phyloP scores from a whole-genome alignment of 2,888 invertebrate species.

The Callinectes sapidus region DNA sequence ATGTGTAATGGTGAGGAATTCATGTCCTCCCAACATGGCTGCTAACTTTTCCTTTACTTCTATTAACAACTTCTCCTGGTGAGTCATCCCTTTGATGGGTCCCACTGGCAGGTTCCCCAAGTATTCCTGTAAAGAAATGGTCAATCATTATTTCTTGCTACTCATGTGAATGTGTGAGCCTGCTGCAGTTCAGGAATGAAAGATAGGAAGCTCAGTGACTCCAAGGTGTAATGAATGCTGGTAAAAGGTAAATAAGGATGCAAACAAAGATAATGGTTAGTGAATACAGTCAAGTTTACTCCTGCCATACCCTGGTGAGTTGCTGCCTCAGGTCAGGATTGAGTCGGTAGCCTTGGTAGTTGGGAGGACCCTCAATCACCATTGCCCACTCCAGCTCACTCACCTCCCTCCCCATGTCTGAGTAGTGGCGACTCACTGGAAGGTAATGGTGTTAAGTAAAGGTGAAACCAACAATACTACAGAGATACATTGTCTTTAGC shows the following conservation, averaged over 20 bases:
- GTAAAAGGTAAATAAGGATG: not conserved
- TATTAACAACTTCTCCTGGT: slow-evolving; percentile 80
- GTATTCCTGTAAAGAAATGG: slow-evolving; percentile 68
- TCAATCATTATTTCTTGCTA: not conserved
- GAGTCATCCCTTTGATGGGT: slow-evolving; percentile 77
- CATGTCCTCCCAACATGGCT: slow-evolving; percentile 78
- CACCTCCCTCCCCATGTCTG: slow-evolving; percentile 79
- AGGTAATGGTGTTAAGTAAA: not conserved
- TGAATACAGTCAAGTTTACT: not conserved
- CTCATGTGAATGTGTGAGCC: not conserved
- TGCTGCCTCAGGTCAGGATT: slow-evolving; percentile 77
- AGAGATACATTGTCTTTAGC: not conserved
- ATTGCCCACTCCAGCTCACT: slow-evolving; percentile 81
- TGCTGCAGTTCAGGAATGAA: not conserved
- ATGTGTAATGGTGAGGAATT: slow-evolving; percentile 79
- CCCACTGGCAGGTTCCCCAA: slow-evolving; percentile 67
- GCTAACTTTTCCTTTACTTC: slow-evolving; percentile 79
- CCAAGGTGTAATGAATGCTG: not conserved
- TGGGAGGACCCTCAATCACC: slow-evolving; percentile 80
- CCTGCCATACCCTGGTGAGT: slow-evolving; percentile 78
- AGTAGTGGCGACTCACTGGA: slow-evolving; percentile 52
- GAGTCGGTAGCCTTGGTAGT: slow-evolving; percentile 80
- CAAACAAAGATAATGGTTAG: not conserved
- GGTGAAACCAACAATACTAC: slow-evolving; percentile 36
- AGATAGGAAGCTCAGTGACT: not conserved